A percentile compares a stretch with the other conserved stretches of the same genome.
These are phyloP conservation scores for Morbakka virulenta DNA, from an alignment of 30 jellyfish, hydroid and myxozoan genomes.

Conservation along the genomic window DNA sequence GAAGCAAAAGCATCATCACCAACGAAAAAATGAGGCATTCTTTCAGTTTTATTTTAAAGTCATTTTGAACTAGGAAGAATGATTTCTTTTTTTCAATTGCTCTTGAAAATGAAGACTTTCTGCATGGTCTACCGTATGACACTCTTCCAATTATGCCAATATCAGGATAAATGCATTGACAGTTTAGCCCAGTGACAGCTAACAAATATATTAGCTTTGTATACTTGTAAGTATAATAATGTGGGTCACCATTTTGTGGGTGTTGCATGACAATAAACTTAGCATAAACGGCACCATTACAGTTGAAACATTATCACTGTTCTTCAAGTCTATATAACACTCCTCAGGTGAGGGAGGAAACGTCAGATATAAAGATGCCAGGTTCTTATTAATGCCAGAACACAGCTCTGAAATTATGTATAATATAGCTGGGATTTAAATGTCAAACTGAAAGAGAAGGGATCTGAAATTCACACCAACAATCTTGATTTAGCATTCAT, in stretches of 20 bases:
- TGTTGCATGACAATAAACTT: constrained; percentile 18
- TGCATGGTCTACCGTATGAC: no score
- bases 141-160: constrained; percentile 18
- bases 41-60: no score
- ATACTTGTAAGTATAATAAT: no score
- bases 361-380: constrained; percentile 34
- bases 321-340: constrained; percentile 22
- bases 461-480: constrained; percentile 37
- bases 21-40: no score
- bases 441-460: constrained; percentile 20
- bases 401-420: constrained; percentile 42
- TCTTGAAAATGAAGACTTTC: no score
- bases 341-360: constrained; percentile 47
- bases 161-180: constrained; percentile 20
- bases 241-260: constrained; percentile 26
- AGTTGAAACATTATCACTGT: constrained; percentile 10
- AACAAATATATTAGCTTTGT: no score
- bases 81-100: no score
- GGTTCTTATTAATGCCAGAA: constrained; percentile 1
- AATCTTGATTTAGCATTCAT: constrained; percentile 32
- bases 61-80: no score
- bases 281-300: constrained; percentile 22
- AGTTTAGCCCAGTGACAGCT: not conserved
- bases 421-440: constrained; percentile 26
- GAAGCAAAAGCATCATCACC: no score